phyloP scores from a whole-genome alignment of 2,888 invertebrate genomes.

The Serripes groenlandicus region DNA sequence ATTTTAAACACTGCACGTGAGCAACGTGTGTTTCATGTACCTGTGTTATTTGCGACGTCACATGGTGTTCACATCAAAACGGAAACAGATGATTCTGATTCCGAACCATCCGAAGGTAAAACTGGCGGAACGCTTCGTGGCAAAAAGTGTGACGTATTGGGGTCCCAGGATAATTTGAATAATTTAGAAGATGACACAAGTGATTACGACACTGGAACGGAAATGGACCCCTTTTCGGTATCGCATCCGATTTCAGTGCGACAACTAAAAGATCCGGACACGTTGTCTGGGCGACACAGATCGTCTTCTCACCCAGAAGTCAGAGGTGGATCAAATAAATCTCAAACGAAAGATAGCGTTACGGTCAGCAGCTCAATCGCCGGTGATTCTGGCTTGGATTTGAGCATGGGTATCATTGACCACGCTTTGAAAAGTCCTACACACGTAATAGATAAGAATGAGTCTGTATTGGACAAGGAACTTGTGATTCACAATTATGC shows the following conservation, averaged over 20 bases:
- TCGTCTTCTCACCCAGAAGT: constrained; percentile 76
- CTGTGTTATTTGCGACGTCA: constrained; percentile 83
- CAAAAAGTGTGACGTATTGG: constrained; percentile 81
- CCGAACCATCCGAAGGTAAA: constrained; percentile 36
- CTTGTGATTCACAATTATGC: neutral
- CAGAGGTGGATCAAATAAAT: constrained; percentile 25
- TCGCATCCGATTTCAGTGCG: constrained; percentile 79
- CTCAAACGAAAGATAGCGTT: constrained; percentile 9
- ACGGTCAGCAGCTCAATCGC: constrained; percentile 64
- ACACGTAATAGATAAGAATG: neutral
- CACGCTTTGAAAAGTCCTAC: neutral
- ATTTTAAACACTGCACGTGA: constrained; percentile 54
- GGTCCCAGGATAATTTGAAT: constrained; percentile 74
- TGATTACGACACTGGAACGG: constrained; percentile 82
- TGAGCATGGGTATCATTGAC: constrained; percentile 53
- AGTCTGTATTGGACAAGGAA: neutral
- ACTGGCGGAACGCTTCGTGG: constrained; percentile 65
- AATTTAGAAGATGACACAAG: constrained; percentile 79
- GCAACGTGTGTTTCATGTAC: constrained; percentile 76
- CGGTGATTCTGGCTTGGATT: constrained; percentile 78
- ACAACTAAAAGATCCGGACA: constrained; percentile 47
- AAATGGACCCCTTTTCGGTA: constrained; percentile 76
- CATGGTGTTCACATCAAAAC: constrained; percentile 76
- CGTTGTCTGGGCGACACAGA: constrained; percentile 50
- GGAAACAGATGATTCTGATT: constrained; percentile 17